phyloP scores from a whole-genome alignment of 2,113 vertebrate species.

The Abramis brama region DNA sequence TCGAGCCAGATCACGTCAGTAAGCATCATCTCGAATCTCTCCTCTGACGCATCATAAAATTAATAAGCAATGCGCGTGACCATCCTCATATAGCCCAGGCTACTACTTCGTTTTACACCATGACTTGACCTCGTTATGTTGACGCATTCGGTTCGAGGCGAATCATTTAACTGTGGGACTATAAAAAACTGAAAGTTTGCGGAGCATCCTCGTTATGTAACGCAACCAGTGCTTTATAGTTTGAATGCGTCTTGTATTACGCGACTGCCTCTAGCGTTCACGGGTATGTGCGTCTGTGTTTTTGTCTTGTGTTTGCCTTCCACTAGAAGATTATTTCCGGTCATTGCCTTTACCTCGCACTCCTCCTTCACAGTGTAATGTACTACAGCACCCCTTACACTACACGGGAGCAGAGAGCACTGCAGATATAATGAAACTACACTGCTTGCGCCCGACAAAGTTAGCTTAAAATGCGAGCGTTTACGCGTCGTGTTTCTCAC shows the following conservation, averaged over 20 bases:
- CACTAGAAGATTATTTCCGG: slow-evolving; percentile 2
- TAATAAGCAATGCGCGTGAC: background rate
- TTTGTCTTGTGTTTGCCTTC: background rate
- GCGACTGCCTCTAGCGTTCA: slow-evolving; percentile 59
- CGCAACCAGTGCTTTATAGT: slow-evolving; percentile 50
- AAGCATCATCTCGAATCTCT: slow-evolving; percentile 42
- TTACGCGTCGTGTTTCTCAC: background rate
- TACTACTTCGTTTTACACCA: background rate
- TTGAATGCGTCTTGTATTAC: slow-evolving; percentile 37
- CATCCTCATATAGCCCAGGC: too few relatives aligned
- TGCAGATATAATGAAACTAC: background rate
- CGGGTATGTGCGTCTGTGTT: background rate
- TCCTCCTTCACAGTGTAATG: background rate
- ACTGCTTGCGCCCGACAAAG: background rate
- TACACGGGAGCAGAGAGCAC: background rate
- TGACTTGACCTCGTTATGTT: background rate
- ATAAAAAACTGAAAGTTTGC: slow-evolving; percentile 49
- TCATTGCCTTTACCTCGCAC: slow-evolving; percentile 14
- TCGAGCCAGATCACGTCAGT: slow-evolving; percentile 43
- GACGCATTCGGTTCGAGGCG: slow-evolving; percentile 34
- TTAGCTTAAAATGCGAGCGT: background rate
- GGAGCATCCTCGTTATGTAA: slow-evolving; percentile 64
- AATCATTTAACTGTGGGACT: slow-evolving; percentile 41
- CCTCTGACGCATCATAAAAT: slow-evolving; percentile 33
- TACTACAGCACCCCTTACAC: background rate